A percentile compares a stretch with the other conserved stretches of the same genome.
These are phyloP conservation scores for Neopelma chrysocephalum DNA, from an alignment of 2,797 vertebrate species.

Conservation along the genomic window DNA sequence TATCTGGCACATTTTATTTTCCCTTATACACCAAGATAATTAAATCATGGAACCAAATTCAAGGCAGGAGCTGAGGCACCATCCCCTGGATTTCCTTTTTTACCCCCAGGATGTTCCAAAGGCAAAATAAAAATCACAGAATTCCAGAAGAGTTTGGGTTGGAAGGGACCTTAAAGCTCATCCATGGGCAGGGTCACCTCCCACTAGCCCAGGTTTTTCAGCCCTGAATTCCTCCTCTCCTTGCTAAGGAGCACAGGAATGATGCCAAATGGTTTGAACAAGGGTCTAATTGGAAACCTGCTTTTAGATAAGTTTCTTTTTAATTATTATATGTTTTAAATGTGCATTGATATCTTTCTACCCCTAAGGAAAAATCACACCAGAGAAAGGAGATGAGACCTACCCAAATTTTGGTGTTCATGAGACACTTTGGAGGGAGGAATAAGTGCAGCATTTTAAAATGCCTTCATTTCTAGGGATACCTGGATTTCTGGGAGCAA, in stretches of 20 bases:
- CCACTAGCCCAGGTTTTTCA: background rate
- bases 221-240: background rate
- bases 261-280: background rate
- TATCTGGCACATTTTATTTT: background rate
- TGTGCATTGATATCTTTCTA: fast-evolving
- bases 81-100: background rate
- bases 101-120: background rate
- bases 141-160: background rate
- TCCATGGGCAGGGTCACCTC: background rate
- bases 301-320: background rate
- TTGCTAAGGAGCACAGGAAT: background rate
- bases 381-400: background rate
- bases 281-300: background rate
- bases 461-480: fast-evolving
- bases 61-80: background rate
- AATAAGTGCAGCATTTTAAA: background rate
- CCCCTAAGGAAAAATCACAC: background rate
- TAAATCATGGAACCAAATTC: background rate
- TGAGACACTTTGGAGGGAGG: background rate
- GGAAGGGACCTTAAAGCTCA: background rate
- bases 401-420: background rate
- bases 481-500: background rate
- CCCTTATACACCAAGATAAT: background rate
- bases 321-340: background rate
- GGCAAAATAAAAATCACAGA: background rate